Conservation (phyloP, 2,797 vertebrate species). For the Paedocypris micromegethes region DNA sequence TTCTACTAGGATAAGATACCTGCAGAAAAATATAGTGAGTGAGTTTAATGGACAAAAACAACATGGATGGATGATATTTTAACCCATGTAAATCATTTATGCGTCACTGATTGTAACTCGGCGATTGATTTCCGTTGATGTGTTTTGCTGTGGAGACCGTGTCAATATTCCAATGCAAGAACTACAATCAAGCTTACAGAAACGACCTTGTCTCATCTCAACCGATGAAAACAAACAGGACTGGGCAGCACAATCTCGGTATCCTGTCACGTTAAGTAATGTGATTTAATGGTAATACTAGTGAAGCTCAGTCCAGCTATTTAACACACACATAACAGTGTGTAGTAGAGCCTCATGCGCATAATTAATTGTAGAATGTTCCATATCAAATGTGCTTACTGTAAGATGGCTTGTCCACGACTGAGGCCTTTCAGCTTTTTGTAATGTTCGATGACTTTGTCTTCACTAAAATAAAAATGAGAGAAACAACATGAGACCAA, state of each 20-base stretch:
- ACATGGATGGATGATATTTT: constrained; percentile 3
- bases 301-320: no score
- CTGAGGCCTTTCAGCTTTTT: constrained; percentile 85
- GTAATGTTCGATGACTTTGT: constrained; percentile 89
- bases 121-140: constrained; percentile 56
- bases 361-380: constrained; percentile 10
- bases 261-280: constrained; percentile 45
- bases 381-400: constrained; percentile 74
- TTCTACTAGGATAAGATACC: constrained; percentile 94
- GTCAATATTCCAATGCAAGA: constrained; percentile 61
- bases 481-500: constrained; percentile 22
- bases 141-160: constrained; percentile 47
- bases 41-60: constrained; percentile 19
- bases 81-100: constrained; percentile 8
- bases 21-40: constrained; percentile 58
- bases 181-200: constrained; percentile 53
- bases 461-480: constrained; percentile 78
- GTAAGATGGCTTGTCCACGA: constrained; percentile 91
- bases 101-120: constrained; percentile 48
- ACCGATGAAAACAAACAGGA: constrained; percentile 47
- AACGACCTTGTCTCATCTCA: constrained; percentile 47
- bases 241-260: constrained; percentile 26
- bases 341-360: not conserved
- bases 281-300: constrained; percentile 43
- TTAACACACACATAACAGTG: no score